Conservation (phyloP, 2,797 vertebrate species). For the Phoeniculus purpureus region DNA sequence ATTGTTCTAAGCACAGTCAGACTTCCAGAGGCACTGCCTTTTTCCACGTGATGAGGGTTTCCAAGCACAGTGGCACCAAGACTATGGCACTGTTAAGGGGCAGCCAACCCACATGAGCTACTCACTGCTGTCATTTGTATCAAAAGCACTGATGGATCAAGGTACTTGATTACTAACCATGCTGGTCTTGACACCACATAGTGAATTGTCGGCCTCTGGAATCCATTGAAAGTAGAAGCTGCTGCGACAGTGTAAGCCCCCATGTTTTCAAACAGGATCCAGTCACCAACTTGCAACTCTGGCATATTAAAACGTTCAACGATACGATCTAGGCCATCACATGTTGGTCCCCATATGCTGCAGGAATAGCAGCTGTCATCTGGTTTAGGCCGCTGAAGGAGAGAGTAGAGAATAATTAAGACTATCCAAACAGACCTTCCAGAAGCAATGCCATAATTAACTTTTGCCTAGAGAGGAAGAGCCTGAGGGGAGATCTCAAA, state of each 20-base stretch:
- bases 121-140: not conserved
- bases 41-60: not conserved
- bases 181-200: conserved; percentile 90
- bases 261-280: conserved; percentile 98
- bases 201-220: conserved; percentile 91
- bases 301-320: conserved; percentile 90
- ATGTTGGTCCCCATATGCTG: conserved; percentile 98
- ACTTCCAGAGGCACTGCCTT: not conserved
- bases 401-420: not conserved
- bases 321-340: conserved; percentile 94
- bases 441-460: not conserved
- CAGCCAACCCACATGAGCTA: not conserved
- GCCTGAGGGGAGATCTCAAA: too few species aligned
- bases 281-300: conserved; percentile 93
- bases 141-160: not conserved
- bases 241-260: conserved; percentile 95
- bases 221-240: conserved; percentile 95
- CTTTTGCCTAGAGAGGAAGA: too few species aligned
- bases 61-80: not conserved
- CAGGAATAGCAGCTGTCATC: conserved; percentile 91
- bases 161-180: conserved; percentile 84
- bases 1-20: not conserved
- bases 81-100: not conserved
- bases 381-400: conserved; percentile 87
- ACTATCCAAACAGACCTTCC: not conserved